These are phyloP conservation scores for Halesus radiatus DNA, from an alignment of 1,140 invertebrate genomes.

Conservation along the genomic window DNA sequence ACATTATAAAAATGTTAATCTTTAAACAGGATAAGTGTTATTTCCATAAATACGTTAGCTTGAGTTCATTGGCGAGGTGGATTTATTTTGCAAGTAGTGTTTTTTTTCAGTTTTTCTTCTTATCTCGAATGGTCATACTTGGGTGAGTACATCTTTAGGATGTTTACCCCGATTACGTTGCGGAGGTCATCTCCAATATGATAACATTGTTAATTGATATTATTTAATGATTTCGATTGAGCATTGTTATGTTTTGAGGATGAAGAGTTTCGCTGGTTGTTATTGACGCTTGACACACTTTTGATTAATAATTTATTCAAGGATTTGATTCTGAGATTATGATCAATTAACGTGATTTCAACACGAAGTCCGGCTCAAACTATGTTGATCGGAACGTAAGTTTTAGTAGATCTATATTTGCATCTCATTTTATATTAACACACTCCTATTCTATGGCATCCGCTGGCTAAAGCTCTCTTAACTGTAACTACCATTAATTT, in stretches of 20 bases:
- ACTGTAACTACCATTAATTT: not conserved
- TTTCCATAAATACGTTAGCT: not conserved
- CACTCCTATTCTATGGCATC: not conserved
- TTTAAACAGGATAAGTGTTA: too few relatives aligned
- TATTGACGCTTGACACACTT: conserved; percentile 9
- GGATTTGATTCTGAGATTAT: not conserved
- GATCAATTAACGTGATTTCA: not conserved
- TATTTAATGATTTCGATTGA: conserved; percentile 1
- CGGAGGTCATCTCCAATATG: conserved; percentile 1
- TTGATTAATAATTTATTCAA: not conserved
- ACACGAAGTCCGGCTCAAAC: too few relatives aligned
- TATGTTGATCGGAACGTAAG: not conserved
- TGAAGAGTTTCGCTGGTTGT: not conserved
- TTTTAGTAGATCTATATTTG: not conserved
- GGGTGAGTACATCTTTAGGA: conserved; percentile 4
- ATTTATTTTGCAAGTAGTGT: not conserved
- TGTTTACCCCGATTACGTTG: conserved; percentile 14
- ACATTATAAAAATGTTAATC: not conserved
- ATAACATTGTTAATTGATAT: conserved; percentile 24
- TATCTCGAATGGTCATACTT: not conserved
- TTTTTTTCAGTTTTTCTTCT: not conserved
- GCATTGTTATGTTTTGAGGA: not conserved
- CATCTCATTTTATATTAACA: not conserved
- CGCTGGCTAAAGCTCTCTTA: not conserved
- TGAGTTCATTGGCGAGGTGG: not conserved